phyloP scores from a whole-genome alignment of 2,113 vertebrate species.

The Xenopus borealis region DNA sequence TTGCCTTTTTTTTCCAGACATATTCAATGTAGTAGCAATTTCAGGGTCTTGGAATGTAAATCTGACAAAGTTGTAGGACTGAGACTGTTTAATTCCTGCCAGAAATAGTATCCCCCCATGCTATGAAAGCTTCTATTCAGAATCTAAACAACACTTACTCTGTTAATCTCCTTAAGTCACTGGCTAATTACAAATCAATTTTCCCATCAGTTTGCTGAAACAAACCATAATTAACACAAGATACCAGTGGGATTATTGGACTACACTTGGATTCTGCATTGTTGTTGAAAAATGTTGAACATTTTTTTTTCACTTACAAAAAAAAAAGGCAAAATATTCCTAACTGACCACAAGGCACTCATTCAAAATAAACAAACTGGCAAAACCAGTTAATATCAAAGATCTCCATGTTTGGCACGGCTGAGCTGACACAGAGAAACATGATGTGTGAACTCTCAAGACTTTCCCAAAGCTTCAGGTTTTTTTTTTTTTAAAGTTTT shows the following conservation, averaged over 20 bases:
- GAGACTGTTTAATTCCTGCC: constrained; percentile 1
- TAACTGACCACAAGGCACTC: constrained; percentile 10
- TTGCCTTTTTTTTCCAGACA: no score
- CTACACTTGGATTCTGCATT: constrained; percentile 1
- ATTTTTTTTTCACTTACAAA: neutral
- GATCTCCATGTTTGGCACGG: constrained; percentile 5
- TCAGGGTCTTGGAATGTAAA: constrained; percentile 15
- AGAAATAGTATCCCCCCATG: constrained; percentile 4
- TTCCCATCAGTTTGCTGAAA: neutral
- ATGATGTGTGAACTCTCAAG: constrained; percentile 28
- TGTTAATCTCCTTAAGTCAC: constrained; percentile 22
- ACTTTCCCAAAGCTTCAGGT: constrained; percentile 10
- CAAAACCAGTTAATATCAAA: constrained; percentile 23
- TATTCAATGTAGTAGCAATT: neutral
- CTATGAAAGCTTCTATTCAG: constrained; percentile 8
- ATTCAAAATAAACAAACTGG: constrained; percentile 31
- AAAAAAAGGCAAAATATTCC: constrained; percentile 7
- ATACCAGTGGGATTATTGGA: constrained; percentile 13
- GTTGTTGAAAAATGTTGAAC: constrained; percentile 1
- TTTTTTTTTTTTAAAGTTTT: no score
- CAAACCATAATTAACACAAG: constrained; percentile 12
- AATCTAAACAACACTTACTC: constrained; percentile 19
- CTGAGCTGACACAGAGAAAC: constrained; percentile 7
- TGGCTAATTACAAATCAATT: constrained; percentile 34
- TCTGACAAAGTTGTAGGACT: neutral